These are phyloP conservation scores for Dendrophyllia cribrosa DNA, from an alignment of 64 coral and sea anemone species.

Conservation along the genomic window DNA sequence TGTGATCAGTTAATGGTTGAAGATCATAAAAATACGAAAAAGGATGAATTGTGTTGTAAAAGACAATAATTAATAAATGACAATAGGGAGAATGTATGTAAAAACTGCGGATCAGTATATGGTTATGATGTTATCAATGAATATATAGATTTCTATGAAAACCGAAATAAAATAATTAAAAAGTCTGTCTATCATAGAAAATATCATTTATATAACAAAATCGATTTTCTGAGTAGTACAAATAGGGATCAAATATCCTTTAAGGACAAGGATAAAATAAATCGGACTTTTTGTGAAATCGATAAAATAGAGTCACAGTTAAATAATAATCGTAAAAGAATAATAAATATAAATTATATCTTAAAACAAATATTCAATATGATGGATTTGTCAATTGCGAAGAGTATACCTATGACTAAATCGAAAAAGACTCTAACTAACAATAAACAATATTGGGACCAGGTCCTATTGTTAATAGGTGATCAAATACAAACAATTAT, in stretches of 20 bases:
- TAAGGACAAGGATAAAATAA: background rate
- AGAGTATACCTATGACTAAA: no score
- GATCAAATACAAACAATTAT: no score
- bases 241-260: background rate
- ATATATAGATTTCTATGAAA: background rate
- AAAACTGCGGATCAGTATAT: background rate
- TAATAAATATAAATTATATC: background rate
- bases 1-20: background rate
- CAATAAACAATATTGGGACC: no score
- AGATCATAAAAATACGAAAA: background rate
- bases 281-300: background rate
- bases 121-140: background rate
- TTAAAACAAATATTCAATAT: background rate
- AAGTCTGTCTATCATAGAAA: background rate
- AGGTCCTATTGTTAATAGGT: no score
- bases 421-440: no score
- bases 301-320: background rate
- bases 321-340: background rate
- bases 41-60: background rate
- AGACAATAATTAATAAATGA: background rate
- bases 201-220: background rate
- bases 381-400: no score
- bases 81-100: background rate
- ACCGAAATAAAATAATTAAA: background rate
- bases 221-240: background rate